Percentiles rank a stretch among this genome's conserved stretches.
These are phyloP conservation scores for Osmerus eperlanus DNA, from an alignment of 2,113 vertebrate species.

Conservation along the genomic window DNA sequence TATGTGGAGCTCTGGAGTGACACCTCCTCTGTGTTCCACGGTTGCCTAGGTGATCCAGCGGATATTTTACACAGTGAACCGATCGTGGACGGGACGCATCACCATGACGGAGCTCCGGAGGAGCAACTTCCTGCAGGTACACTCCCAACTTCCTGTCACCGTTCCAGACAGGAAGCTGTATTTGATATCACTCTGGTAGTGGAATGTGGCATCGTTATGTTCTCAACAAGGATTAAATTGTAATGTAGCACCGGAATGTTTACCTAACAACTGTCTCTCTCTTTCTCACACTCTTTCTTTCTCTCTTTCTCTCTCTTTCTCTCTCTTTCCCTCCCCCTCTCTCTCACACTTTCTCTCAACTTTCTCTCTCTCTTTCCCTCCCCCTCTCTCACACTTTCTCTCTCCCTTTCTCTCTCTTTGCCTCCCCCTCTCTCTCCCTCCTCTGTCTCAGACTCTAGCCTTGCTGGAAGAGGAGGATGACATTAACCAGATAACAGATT, in stretches of 20 bases:
- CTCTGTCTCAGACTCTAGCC: conserved; percentile 82
- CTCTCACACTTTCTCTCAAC: neutral
- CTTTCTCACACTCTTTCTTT: neutral
- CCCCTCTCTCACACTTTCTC: neutral
- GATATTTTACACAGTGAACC: conserved; percentile 98
- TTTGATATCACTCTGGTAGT: too few species aligned
- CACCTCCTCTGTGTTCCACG: neutral
- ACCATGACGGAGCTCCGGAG: conserved; percentile 90
- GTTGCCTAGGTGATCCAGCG: conserved; percentile 89
- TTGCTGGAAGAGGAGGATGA: conserved; percentile 98
- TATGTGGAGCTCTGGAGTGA: neutral
- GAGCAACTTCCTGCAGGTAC: conserved; percentile 96
- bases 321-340: neutral
- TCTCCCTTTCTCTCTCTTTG: neutral
- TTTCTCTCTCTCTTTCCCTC: neutral
- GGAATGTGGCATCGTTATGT: too few species aligned
- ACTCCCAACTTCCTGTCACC: conserved; percentile 13
- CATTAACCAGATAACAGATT: conserved; percentile 99
- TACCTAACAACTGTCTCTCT: neutral
- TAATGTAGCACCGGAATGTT: neutral
- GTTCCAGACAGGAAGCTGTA: neutral
- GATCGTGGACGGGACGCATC: conserved; percentile 96
- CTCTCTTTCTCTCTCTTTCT: neutral
- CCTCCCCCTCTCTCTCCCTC: neutral
- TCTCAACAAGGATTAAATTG: too few species aligned